These are phyloP conservation scores for Sminthurinus aureus DNA, from an alignment of 2,888 invertebrate genomes.

Conservation along the genomic window DNA sequence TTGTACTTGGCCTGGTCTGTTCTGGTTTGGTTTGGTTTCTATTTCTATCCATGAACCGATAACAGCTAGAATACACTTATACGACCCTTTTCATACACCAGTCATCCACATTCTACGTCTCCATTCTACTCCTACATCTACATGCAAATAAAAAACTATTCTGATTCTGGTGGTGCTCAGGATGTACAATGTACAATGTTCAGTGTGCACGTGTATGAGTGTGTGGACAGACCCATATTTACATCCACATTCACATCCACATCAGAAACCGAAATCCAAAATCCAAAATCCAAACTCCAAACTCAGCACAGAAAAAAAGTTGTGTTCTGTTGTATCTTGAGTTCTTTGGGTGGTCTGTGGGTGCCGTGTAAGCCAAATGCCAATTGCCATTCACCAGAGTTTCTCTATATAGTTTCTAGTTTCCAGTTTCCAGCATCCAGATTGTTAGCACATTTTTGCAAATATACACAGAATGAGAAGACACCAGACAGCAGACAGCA, in stretches of 20 bases:
- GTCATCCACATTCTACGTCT: no score
- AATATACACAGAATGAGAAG: no score
- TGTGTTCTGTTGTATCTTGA: neutral
- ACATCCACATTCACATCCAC: neutral
- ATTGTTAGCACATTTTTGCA: no score
- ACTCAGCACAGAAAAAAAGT: neutral
- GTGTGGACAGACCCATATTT: neutral
- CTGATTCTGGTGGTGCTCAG: no score
- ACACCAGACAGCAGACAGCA: no score
- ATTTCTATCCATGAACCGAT: neutral
- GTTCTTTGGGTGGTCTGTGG: neutral
- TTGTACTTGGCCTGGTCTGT: neutral
- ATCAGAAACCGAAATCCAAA: neutral
- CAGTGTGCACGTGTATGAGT: no score
- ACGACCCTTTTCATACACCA: no score
- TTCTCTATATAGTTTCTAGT: slow-evolving; percentile 21
- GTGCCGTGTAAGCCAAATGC: slow-evolving; percentile 4
- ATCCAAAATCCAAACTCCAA: neutral
- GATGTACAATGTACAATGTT: no score
- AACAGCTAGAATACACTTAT: no score
- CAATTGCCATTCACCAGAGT: neutral
- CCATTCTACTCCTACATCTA: no score
- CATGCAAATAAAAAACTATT: no score
- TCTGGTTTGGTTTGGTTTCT: neutral
- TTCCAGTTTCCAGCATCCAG: no score